Conservation (phyloP, 2,888 invertebrate species). For the Aromia moschata region DNA sequence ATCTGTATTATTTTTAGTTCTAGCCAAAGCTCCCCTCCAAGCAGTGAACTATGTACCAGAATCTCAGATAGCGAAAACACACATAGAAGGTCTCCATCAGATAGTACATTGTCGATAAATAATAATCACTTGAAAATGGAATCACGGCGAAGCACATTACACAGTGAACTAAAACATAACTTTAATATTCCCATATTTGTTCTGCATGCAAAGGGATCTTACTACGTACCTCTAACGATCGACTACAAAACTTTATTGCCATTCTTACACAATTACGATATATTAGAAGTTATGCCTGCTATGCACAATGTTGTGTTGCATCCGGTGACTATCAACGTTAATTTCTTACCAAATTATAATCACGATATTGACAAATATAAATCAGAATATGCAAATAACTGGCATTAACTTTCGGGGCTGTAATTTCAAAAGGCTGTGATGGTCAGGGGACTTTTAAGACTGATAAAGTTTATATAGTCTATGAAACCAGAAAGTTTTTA, state of each 20-base stretch:
- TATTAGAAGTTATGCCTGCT: conserved; percentile 67
- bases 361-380: conserved; percentile 44
- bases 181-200: conserved; percentile 88
- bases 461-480: conserved; percentile 48
- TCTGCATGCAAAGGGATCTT: conserved; percentile 86
- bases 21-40: conserved; percentile 59
- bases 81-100: conserved; percentile 52
- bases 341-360: conserved; percentile 66
- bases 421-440: conserved; percentile 52
- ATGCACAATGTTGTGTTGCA: conserved; percentile 74
- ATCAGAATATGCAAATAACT: conserved; percentile 41
- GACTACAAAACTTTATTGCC: conserved; percentile 79
- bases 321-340: conserved; percentile 91
- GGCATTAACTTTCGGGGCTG: conserved; percentile 31
- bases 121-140: conserved; percentile 43
- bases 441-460: conserved; percentile 56
- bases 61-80: conserved; percentile 55
- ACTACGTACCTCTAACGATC: conserved; percentile 87
- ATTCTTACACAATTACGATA: conserved; percentile 71
- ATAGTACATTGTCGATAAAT: conserved; percentile 50
- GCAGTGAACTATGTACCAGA: conserved; percentile 57
- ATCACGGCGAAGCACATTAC: conserved; percentile 35
- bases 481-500: conserved; percentile 41
- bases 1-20: too few relatives aligned
- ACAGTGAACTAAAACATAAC: conserved; percentile 50